Conservation (phyloP, 2,888 invertebrate genomes). For the Sarcophaga variegata region DNA sequence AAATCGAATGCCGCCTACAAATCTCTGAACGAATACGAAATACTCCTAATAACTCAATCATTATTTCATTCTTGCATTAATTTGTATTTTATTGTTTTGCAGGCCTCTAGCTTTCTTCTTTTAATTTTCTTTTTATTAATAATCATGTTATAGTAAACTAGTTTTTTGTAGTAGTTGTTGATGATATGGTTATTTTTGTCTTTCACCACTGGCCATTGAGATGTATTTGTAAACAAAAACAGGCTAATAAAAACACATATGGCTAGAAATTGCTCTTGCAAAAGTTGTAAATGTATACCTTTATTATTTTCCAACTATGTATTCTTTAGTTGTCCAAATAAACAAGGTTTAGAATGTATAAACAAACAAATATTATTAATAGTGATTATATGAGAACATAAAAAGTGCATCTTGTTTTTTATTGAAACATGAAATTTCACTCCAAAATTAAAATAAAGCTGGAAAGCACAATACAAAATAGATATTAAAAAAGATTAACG, state of each 20-base stretch:
- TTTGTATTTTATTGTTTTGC: slow-evolving; percentile 2
- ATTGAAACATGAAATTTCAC: too few species aligned
- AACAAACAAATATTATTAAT: too few species aligned
- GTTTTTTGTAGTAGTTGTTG: slow-evolving; percentile 8
- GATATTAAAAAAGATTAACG: too few species aligned
- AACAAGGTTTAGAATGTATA: too few species aligned
- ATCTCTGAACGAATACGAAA: background rate
- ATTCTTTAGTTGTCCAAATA: too few species aligned
- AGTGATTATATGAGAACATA: too few species aligned
- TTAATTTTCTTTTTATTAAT: background rate
- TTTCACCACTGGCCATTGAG: slow-evolving; percentile 1
- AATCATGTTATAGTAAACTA: background rate
- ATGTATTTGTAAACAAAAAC: slow-evolving; percentile 13
- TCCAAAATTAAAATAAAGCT: too few species aligned
- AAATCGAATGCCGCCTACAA: background rate
- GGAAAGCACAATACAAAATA: too few species aligned
- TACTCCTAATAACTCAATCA: slow-evolving; percentile 16
- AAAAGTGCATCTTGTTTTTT: too few species aligned
- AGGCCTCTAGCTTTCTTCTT: slow-evolving; percentile 16
- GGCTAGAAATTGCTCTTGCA: slow-evolving; percentile 7
- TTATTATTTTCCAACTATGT: too few species aligned
- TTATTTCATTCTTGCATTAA: slow-evolving; percentile 10
- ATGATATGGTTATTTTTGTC: background rate
- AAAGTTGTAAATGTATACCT: background rate
- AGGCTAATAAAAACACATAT: slow-evolving; percentile 11